Percentiles rank a stretch among this genome's conserved stretches.
Conservation (phyloP, 2,113 vertebrate species). For the Gasterosteus aculeatus region DNA sequence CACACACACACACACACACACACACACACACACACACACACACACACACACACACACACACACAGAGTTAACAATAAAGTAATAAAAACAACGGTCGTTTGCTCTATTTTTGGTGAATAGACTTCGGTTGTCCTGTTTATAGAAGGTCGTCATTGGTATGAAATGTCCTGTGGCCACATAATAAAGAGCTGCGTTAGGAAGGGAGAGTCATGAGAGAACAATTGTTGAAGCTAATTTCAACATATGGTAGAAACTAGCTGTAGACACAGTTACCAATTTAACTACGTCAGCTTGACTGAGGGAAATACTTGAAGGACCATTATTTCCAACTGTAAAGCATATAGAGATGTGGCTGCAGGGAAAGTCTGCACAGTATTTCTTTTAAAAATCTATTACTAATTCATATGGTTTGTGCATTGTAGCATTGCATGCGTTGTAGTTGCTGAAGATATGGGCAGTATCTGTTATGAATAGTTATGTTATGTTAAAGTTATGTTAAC, state of each 20-base stretch:
- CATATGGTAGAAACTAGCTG: slow-evolving; percentile 64
- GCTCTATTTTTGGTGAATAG: neutral
- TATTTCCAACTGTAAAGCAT: slow-evolving; percentile 38
- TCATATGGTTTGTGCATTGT: neutral
- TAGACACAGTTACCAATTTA: slow-evolving; percentile 43
- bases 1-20: neutral
- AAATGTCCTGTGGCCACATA: slow-evolving; percentile 19
- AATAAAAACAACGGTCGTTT: neutral
- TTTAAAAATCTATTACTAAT: neutral
- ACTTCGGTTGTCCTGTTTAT: slow-evolving; percentile 21
- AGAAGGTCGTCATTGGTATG: slow-evolving; percentile 28
- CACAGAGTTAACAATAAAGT: neutral
- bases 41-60: neutral
- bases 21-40: neutral
- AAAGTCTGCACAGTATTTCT: neutral
- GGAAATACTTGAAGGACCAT: slow-evolving; percentile 43
- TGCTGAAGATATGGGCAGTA: neutral
- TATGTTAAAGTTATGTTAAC: too few relatives aligned
- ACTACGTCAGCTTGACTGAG: slow-evolving; percentile 28
- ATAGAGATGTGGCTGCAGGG: neutral
- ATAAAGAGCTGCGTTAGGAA: slow-evolving; percentile 35
- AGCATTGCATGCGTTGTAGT: neutral
- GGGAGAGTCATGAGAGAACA: slow-evolving; percentile 31
- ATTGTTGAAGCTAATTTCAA: slow-evolving; percentile 57
- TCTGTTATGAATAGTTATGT: neutral